Percentiles rank a stretch among this genome's conserved stretches.
Conservation (phyloP, 2,113 vertebrate species). For the Cacatua alba region DNA sequence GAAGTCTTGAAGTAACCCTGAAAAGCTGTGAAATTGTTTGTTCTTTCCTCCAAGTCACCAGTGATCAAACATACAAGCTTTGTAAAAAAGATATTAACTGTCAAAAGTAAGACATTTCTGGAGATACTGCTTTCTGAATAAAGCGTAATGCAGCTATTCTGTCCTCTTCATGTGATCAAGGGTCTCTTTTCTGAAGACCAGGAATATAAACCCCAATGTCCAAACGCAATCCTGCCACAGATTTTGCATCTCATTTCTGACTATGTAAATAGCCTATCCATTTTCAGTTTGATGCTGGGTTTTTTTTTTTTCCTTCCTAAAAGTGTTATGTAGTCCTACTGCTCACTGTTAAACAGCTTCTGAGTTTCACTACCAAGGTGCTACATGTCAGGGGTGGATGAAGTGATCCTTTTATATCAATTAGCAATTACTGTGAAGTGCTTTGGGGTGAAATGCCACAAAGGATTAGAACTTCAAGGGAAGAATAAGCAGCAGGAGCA, state of each 20-base stretch:
- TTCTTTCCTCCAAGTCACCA: background rate
- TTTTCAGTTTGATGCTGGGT: background rate
- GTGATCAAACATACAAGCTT: background rate
- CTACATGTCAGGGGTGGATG: conserved; percentile 66
- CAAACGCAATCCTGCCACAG: background rate
- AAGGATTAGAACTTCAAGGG: conserved; percentile 66
- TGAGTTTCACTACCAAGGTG: conserved; percentile 57
- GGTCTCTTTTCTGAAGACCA: background rate
- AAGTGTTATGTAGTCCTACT: background rate
- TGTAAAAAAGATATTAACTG: background rate
- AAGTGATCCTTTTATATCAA: conserved; percentile 77
- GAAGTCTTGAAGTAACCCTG: background rate
- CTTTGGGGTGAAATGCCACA: conserved; percentile 76
- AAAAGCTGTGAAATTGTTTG: rapidly evolving
- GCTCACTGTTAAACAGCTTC: conserved; percentile 65
- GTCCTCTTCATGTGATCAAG: background rate
- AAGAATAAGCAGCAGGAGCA: conserved; percentile 62
- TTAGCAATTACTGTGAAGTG: conserved; percentile 77
- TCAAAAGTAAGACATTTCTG: background rate
- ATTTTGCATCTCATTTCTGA: conserved; percentile 5
- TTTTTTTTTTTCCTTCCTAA: background rate
- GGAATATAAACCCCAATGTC: background rate
- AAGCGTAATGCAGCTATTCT: background rate
- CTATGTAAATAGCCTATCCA: background rate
- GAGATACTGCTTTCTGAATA: background rate